Base-by-base conservation (phyloP, 2,888 invertebrate species). In the Augochlorella aurata region DNA sequence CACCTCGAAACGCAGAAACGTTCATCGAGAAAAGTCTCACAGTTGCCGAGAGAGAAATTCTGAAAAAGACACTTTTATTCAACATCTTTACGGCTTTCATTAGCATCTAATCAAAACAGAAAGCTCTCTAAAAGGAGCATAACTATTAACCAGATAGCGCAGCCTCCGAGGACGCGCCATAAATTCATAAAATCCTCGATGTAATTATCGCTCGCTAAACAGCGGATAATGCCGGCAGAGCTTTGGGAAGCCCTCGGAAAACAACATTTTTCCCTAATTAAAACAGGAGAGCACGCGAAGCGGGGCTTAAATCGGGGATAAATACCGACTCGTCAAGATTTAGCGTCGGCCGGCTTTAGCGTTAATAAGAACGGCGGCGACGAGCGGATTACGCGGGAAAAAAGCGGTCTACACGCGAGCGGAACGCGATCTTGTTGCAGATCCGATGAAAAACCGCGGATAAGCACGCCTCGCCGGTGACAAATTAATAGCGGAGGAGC, bases 401-500 rank as follows among this genome's bases (percentile, higher is more conserved):
- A 63, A 80, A 29, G 47, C 14, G 63, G n/a, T 21, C 61, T 16
- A 80, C 66, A 50, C 29, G 45, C 1, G 50, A 66, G 50, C 66
- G 74, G 70, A 58, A 70, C 50, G 74, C 29, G 69, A 10, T 21
- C 29, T 29, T 61, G 61, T 24, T 16, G 63, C 47, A 10, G 38
- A 18, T n/a, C 29, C 63, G 50, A 72, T 54, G 74, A 83, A 83
- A 79, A 79, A 83, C 44, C 70, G 24, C 44, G 66, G 58, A 38
- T 70, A 75, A 81, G 69, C 70, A 16, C 38, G 54, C 75, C 52
- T 71, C 75, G 18, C 50, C 24, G 52, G 50, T 70, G 70, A 81
- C 82, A 81, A 81, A 81, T 81, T 81, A 81, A 81, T 81, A 75
- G 14, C 18, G 44, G 21, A 58, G 79, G 58, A 61, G 45, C 29